A percentile compares a stretch with the other conserved stretches of the same genome.
Conservation (phyloP, 2,113 vertebrate genomes). For the Holacanthus passer region DNA sequence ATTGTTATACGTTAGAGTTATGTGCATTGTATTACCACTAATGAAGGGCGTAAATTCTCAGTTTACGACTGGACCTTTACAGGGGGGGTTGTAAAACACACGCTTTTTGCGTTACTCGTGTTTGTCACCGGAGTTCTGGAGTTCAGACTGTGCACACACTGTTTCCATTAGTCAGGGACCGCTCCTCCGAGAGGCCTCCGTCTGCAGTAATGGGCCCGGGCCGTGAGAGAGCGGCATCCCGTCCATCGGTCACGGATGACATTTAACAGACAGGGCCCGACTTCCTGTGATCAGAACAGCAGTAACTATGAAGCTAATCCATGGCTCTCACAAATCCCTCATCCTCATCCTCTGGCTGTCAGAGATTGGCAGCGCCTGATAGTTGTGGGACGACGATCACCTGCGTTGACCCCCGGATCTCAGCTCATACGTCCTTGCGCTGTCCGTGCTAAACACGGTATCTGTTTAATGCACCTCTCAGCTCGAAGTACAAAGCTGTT, state of each 20-base stretch:
- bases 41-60: constrained; percentile 88
- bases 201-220: constrained; percentile 69
- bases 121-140: constrained; percentile 81
- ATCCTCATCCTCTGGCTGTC: constrained; percentile 43
- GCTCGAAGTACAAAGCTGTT: constrained; percentile 1
- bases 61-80: constrained; percentile 86
- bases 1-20: constrained; percentile 88
- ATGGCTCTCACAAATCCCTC: constrained; percentile 62
- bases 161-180: constrained; percentile 85
- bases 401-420: constrained; percentile 36
- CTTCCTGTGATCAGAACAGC: constrained; percentile 75
- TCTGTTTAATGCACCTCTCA: constrained; percentile 22
- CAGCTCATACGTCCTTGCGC: constrained; percentile 15
- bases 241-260: constrained; percentile 74
- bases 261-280: constrained; percentile 79
- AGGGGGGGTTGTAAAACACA: constrained; percentile 86
- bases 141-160: constrained; percentile 83
- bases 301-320: constrained; percentile 71
- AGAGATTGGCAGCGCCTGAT: constrained; percentile 34
- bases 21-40: constrained; percentile 89
- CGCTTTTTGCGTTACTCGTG: constrained; percentile 84
- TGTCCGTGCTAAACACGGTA: background rate
- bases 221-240: constrained; percentile 74
- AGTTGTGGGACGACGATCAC: constrained; percentile 36
- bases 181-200: constrained; percentile 72